These are phyloP conservation scores for Eledone cirrhosa DNA, from an alignment of 2,888 invertebrate genomes.

Conservation along the genomic window DNA sequence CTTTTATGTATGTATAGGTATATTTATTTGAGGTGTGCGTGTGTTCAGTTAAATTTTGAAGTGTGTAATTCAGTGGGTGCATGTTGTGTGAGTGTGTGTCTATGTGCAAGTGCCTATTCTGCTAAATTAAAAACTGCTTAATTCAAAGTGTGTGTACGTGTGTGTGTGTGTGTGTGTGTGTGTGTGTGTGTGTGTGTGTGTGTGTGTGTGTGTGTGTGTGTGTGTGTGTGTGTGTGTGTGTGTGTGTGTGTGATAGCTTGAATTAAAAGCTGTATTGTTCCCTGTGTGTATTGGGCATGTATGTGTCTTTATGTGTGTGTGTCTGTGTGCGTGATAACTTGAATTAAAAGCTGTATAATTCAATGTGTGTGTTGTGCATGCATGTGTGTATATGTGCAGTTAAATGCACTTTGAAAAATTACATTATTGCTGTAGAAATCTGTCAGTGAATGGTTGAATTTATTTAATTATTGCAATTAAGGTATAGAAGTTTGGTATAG, in stretches of 20 bases:
- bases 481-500: neutral
- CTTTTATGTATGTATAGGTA: neutral
- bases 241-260: neutral
- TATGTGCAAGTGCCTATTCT: no score
- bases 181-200: no score
- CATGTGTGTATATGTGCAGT: neutral
- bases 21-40: neutral
- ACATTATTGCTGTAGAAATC: neutral
- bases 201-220: no score
- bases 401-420: neutral
- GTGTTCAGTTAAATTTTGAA: neutral
- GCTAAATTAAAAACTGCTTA: no score
- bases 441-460: neutral
- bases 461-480: neutral
- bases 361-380: neutral
- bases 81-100: no score
- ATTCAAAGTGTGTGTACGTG: no score
- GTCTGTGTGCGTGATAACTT: no score
- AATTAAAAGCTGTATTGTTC: no score
- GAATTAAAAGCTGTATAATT: no score
- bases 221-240: neutral
- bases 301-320: no score
- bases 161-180: no score
- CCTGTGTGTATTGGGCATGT: no score
- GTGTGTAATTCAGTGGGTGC: neutral